Base-by-base conservation (phyloP, 2,888 invertebrate genomes). In the Protophormia terraenovae region DNA sequence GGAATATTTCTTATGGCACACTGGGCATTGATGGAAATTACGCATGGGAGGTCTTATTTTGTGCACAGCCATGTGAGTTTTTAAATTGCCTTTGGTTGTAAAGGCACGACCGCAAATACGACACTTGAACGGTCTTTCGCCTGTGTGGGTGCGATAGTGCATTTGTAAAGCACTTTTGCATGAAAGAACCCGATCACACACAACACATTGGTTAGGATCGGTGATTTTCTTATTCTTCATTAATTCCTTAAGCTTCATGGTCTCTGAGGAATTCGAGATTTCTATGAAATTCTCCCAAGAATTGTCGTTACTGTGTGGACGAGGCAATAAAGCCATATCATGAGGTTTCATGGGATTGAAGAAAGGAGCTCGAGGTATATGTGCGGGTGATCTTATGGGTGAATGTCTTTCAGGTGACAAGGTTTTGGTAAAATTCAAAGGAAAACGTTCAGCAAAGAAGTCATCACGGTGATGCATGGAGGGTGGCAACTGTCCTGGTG, bases 1-100 rank as follows among this genome's bases (percentile, higher is more conserved):
- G 62, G 98, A 96, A 94, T 98, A 99, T 93, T 98, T 98, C 93
- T 98, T 99, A 94, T 99, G 99, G 92, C 99, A 99, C 50, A 98
- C 98, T 29, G 98, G 98, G 93, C 99, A 99, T 93, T 99, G 98
- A 92, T 99, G 99, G 89, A 98, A 95, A 89, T 97, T 96, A 87
- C 98, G 94, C 93, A 98, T 95, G 29, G 98, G 98, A 73, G 98
- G 98, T 91, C 98, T 98, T 87, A 98, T 97, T 88, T 99, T 95
- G 93, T 99, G 99, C 35, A 99, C 99, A 64, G 99, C 98, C 99
- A 99, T 99, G 94, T 99, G 99, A 3, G 99, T 99, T 93, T 99
- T 99, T 87, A 99, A 94, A 93, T 99, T 99, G 84, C 99, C 99
- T 93, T 99, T 99, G 72, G 99, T 99, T 77, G 99, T 99, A 93